Evolutionary conservation across 2,888 invertebrate species (phyloP), one percentile per base, ranked within the genome.

Genomic region (Cancer borealis): DNA sequence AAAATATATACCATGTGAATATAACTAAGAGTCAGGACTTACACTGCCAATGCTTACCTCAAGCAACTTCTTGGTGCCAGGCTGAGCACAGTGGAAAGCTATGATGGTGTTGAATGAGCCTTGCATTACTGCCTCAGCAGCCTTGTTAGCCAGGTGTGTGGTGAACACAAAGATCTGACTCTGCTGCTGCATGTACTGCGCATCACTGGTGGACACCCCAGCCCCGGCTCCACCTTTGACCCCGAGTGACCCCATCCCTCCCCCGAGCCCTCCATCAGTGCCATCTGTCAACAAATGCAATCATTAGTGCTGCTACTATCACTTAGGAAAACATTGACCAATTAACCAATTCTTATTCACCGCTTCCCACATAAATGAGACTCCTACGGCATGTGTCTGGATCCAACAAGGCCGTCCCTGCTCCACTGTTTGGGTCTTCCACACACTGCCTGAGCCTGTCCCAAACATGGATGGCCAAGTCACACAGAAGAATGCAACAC

Each of bases 91-190:
- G 96, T 99, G 99, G 97, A 98, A 99, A 54, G 98, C 98, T 96
- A 99, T 98, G 96, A 99, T 99, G 92, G 98, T 98, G 96, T 98
- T 98, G 96, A 98, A 99, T 96, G 98, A 98, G 2, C 99, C 98
- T 95, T 98, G 98, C 95, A 98, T 97, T 21, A 99, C 99, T 21
- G 98, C 98, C 96, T 99, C 99, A 0, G 99, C 99, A 6, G 99
- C 99, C 96, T 98, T 98, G 97, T 99, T 99, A 4, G 99, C 99
- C 97, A 99, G 97, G 96, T 98, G 97, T 12, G 99, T 99, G 45
- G 99, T 98, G 97, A 99, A 99, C 96, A 99, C 99, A 97, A 99
- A 99, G 96, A 99, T 99, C 97, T 99, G 99, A 97, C 98, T 99
- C 97, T 99, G 99, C 97, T 99, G 99, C 97, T 99, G 98, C 98